Evolutionary conservation across 2,888 invertebrate species (phyloP), one percentile per base, ranked within the genome.

Genomic region (Brachyptera risi): DNA sequence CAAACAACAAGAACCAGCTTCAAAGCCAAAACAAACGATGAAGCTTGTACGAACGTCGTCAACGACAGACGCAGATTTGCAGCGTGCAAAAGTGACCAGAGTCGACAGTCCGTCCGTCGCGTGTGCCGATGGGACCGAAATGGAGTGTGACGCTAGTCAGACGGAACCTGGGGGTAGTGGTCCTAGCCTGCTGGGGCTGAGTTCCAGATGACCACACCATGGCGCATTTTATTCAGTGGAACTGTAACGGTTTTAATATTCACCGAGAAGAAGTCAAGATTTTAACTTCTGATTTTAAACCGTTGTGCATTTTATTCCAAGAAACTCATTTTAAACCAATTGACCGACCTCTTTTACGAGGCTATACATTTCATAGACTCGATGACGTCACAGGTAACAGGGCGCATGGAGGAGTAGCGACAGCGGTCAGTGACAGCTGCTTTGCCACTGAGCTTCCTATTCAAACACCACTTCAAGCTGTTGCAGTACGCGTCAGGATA

Each of bases 391-490:
- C 47, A n/a, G 47, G 47, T 7, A 31, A 27, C 17, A 51, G 15
- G 9, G 51, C 51, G 3, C 27, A 31, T 4, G 35, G 51, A 4
- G 51, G 51, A 13, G 51, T 51, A 15, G 31, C 31, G 15, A 31
- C 51, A 15, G 35, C 35, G 3, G 51, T 51, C 15, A 19, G 1
- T n/a, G 35, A 51, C 17, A 31, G 15, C 35, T 27, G 31, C n/a
- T 19, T 7, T 31, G 15, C 19, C n/a, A n/a, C 31, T 15, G n/a
- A 27, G 19, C 51, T 51, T 21, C 27, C 51, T n/a, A n/a, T n/a
- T n/a, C n/a, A n/a, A 50, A 50, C 49, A 31, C 35, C 51, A 19
- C 19, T 51, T 15, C 51, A 51, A 21, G 51, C 51, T 19, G 51
- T 51, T n/a, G n/a, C n/a, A n/a, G n/a, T n/a, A n/a, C n/a, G n/a